Conservation (phyloP, 2,113 vertebrate genomes). For the Deroptyus accipitrinus region DNA sequence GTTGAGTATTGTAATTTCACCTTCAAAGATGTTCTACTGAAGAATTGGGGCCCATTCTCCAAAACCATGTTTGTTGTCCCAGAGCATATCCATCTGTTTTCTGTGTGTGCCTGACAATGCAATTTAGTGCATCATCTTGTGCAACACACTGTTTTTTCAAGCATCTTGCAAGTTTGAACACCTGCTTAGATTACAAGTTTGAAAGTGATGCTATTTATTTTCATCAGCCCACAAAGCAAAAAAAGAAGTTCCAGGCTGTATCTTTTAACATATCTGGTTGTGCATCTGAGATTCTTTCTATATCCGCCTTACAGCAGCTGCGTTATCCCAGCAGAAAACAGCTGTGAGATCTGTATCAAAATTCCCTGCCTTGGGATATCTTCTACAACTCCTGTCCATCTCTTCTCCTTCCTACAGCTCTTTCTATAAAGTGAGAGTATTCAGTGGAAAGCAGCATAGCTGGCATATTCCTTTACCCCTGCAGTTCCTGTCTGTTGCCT, state of each 20-base stretch:
- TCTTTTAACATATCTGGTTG: not conserved
- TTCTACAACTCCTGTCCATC: not conserved
- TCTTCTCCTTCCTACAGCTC: not conserved
- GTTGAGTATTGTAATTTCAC: not conserved
- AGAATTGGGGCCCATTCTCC: not conserved
- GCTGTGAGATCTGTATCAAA: conserved; percentile 8
- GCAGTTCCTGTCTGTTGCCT: not conserved
- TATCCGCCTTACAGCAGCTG: not conserved
- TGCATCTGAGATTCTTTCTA: not conserved
- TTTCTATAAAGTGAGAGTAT: not conserved
- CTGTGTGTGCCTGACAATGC: not conserved
- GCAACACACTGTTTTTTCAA: not conserved
- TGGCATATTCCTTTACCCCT: not conserved
- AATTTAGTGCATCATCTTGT: not conserved
- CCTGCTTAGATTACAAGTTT: not conserved
- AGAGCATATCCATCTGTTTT: not conserved
- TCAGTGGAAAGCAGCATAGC: not conserved
- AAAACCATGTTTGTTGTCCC: not conserved
- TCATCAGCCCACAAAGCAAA: not conserved
- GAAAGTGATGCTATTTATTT: not conserved
- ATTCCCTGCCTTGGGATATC: not conserved
- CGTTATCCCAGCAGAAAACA: not conserved
- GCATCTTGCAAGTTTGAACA: not conserved
- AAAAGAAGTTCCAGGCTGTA: not conserved
- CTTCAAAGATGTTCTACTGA: not conserved